Percentiles rank a stretch among this genome's conserved stretches.
phyloP scores from a whole-genome alignment of 2,113 vertebrate genomes.

The Mus pahari region DNA sequence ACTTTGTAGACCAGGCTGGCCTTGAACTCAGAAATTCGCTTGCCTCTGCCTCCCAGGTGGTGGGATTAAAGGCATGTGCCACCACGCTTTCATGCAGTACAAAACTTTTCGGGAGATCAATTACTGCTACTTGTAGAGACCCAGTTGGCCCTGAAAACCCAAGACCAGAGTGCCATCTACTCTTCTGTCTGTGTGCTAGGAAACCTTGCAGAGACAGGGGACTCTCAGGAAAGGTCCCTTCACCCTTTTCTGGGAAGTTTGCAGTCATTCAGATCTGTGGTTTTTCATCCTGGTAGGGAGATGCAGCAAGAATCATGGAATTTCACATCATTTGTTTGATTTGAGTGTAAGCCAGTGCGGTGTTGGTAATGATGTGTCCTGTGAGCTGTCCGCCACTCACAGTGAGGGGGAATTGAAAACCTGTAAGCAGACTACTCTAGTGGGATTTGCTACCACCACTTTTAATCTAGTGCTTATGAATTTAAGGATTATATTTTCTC shows the following conservation, averaged over 20 bases:
- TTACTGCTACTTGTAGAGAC: not conserved
- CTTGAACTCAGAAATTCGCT: too few species aligned
- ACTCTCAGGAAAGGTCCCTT: not conserved
- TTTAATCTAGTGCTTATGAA: constrained; percentile 50
- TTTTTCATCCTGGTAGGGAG: not conserved
- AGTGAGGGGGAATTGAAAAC: constrained; percentile 21
- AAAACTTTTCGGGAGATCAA: constrained; percentile 33
- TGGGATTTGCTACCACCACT: constrained; percentile 34
- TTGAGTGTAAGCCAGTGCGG: not conserved
- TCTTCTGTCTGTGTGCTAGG: not conserved
- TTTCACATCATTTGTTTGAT: constrained; percentile 47
- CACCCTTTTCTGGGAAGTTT: not conserved
- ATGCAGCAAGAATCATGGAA: not conserved
- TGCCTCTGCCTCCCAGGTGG: too few species aligned
- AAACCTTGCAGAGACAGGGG: not conserved
- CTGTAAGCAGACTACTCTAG: not conserved
- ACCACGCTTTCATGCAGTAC: not conserved
- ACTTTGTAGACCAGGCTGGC: too few species aligned
- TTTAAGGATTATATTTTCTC: constrained; percentile 44
- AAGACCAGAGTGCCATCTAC: constrained; percentile 62
- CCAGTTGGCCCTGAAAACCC: not conserved
- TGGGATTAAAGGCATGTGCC: too few species aligned
- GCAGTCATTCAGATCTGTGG: not conserved
- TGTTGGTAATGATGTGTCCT: not conserved
- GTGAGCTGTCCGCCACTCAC: not conserved